Conservation (phyloP, 2,113 vertebrate species). For the Recurvirostra avosetta region DNA sequence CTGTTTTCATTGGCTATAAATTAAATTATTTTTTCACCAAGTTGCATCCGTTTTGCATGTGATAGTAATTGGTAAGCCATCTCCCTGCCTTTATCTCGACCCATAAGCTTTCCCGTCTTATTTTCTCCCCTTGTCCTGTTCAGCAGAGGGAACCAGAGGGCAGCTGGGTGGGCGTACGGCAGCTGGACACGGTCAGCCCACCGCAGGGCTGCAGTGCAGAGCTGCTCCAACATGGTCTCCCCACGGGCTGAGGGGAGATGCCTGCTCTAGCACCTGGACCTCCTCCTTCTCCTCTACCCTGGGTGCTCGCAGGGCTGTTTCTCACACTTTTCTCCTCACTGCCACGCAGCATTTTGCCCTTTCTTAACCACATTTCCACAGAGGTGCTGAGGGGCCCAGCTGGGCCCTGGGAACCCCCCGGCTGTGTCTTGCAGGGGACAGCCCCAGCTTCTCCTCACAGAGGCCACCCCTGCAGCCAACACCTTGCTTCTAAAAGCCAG, state of each 20-base stretch:
- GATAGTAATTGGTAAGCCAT: not conserved
- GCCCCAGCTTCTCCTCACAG: not conserved
- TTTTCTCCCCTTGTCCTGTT: not conserved
- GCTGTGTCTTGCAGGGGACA: no score
- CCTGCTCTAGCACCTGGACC: not conserved
- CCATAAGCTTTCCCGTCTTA: not conserved
- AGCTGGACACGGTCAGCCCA: not conserved
- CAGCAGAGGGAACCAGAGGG: not conserved
- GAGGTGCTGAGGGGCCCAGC: not conserved
- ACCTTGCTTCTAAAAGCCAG: not conserved
- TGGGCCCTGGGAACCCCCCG: not conserved
- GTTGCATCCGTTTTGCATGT: not conserved
- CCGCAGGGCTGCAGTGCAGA: not conserved
- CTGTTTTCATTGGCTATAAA: not conserved
- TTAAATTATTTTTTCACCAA: not conserved
- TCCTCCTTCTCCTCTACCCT: not conserved
- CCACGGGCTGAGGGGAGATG: not conserved
- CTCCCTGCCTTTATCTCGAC: not conserved
- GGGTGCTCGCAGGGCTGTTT: not conserved
- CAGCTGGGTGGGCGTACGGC: not conserved
- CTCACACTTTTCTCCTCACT: not conserved
- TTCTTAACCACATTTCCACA: not conserved
- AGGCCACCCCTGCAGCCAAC: no score
- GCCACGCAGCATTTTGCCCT: not conserved
- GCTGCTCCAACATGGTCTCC: no score